Base-by-base conservation (phyloP, 2,113 vertebrate species). In the Coptodon rendalli region DNA sequence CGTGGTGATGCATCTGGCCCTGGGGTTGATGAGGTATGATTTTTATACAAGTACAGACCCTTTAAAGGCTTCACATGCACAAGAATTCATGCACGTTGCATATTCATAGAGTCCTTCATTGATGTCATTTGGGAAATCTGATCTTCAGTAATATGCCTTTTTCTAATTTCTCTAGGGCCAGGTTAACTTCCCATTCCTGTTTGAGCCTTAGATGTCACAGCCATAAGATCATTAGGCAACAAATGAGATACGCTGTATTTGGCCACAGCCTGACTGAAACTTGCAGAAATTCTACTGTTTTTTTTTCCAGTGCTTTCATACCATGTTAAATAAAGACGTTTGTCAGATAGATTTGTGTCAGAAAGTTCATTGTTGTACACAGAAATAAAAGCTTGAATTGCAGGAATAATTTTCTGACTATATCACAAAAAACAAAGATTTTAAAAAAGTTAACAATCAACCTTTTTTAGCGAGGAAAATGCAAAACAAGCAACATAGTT, bases 1-100 rank as follows among this genome's bases (percentile, higher is more conserved):
- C 96, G 96, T 8, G 96, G 96, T 1, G 96, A 97, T 16, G 52
- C 92, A 24, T 91, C 94, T 71, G 95, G 94, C 6, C 92, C 94
- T 48, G 93, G 90, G 8, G 48, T 94, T 68, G 95, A 95, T 87
- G 94, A 95, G 93, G 96, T 96, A 43, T 6, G 4, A 57, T 5
- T 82, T 38, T 68, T 8, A 38, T 53, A 80, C 16, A 50, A 27
- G 27, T 48, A 81, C 1, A 10, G 19, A 27, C 24, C n/a, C 12
- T 79, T 85, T 36, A 71, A 82, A 52, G 3, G 22, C 2, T 80
- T 29, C 12, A 57, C 36, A 76, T 50, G 7, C 16, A 50, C 9
- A 73, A 5, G 34, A 17, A 6, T 29, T 38, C 36, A 73, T 48
- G 7, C 40, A 45, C 10, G 24, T 73, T 73, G 10, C 27, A 52